Conservation (phyloP, 1,140 invertebrate genomes). For the Pissodes strobi region DNA sequence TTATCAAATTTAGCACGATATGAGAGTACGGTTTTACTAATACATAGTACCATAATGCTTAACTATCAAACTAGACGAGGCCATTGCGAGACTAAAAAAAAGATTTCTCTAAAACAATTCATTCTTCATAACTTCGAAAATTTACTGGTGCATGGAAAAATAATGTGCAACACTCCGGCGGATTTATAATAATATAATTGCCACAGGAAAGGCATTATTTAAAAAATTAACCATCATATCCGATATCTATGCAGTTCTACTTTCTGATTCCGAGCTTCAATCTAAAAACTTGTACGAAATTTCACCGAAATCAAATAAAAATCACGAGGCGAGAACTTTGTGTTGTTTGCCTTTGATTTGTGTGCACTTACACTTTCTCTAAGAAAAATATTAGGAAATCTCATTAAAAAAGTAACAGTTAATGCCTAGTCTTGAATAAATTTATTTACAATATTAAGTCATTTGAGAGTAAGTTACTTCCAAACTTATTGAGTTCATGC, state of each 20-base stretch:
- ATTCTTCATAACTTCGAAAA: not conserved
- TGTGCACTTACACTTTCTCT: not conserved
- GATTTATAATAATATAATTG: not conserved
- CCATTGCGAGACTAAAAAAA: not conserved
- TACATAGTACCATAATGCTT: not conserved
- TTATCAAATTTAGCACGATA: not conserved
- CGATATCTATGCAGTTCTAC: not conserved
- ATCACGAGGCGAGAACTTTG: not conserved
- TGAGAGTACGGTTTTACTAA: not conserved
- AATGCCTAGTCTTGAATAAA: not conserved
- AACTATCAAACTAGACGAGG: not conserved
- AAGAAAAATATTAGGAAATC: not conserved
- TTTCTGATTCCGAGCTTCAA: not conserved
- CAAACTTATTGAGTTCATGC: not conserved
- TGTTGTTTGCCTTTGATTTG: not conserved
- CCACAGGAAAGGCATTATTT: not conserved
- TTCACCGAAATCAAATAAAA: not conserved
- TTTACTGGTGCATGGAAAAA: not conserved
- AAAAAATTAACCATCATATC: not conserved
- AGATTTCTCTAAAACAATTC: not conserved
- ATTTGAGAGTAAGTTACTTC: not conserved
- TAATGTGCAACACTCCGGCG: not conserved
- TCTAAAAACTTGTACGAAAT: not conserved
- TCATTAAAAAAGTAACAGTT: too few species aligned
- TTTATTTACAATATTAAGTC: not conserved